Base-by-base conservation (phyloP, 2,113 vertebrate species). In the Cochlearius cochlearius region DNA sequence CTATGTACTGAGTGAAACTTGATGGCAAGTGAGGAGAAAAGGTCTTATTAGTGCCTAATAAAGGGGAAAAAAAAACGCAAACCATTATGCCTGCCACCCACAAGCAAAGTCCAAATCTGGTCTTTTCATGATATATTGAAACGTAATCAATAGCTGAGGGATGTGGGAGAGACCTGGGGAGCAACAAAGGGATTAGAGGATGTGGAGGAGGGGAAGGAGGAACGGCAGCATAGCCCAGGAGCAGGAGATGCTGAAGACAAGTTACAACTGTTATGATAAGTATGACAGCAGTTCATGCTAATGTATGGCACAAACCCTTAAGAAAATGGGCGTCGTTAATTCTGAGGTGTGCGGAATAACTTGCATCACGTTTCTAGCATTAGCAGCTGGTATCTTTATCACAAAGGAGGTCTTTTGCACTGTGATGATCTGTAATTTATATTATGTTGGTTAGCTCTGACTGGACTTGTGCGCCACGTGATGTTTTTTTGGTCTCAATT, bases 51-150 rank as follows among this genome's bases (percentile, higher is more conserved):
- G 15, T 43, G 29, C 7, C 32, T 72, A 72, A 52, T 41, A 43
- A 71, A 59, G 16, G 8, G 21, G 0, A 6, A 12, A 10, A 39
- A 39, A 10, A 32, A 29, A 0, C 0, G 15, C 23, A 69, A 85
- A 71, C 9, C 12, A 15, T 66, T 73, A 81, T 27, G 9, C 18
- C 36, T 64, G 15, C 53, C 22, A 63, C 17, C 29, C 26, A 18
- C 12, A 90, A 55, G 10, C 10, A 17, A 58, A 88, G 59, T 34
- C 47, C 27, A 36, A 29, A 55, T 79, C 43, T 71, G 22, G 20
- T 82, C 36, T n/a, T 41, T 45, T 39, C 11, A 5, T 56, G 23
- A 32, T 80, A 10, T 41, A 45, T 17, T 13, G 23, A 88, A 56
- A 26, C 1, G 0, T 56, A 64, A 68, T 41, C 3, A 2, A 47